Conservation (phyloP, 1,140 invertebrate species). For the Drosophila miranda region DNA sequence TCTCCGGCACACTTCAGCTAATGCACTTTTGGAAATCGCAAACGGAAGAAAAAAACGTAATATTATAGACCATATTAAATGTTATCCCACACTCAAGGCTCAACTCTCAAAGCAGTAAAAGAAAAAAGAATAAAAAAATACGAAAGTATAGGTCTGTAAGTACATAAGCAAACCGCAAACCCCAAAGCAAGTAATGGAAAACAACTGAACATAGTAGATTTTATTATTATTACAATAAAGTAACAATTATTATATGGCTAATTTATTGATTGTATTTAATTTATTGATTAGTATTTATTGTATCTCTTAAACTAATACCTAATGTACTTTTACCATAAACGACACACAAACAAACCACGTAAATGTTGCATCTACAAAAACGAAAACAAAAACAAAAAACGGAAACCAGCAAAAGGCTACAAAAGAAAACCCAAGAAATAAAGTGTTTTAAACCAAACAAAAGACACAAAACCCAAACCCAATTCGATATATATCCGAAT, state of each 20-base stretch:
- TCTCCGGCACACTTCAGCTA: not conserved
- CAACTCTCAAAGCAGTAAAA: conserved; percentile 24
- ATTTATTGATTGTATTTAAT: conserved; percentile 76
- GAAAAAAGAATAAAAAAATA: conserved; percentile 19
- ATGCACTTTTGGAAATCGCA: too few relatives aligned
- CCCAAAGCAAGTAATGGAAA: conserved; percentile 36
- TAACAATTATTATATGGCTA: conserved; percentile 53
- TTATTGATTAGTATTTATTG: conserved; percentile 81
- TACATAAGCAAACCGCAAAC: conserved; percentile 20
- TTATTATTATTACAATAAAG: conserved; percentile 47
- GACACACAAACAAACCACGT: conserved; percentile 28
- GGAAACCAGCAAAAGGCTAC: conserved; percentile 53
- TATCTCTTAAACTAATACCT: conserved; percentile 62
- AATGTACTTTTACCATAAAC: conserved; percentile 76
- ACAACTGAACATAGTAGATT: conserved; percentile 74
- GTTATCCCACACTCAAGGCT: not conserved
- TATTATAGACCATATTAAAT: too few relatives aligned
- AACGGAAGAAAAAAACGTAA: too few relatives aligned
- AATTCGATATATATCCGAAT: conserved; percentile 10
- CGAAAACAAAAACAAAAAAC: conserved; percentile 31
- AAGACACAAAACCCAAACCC: not conserved
- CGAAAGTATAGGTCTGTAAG: conserved; percentile 44
- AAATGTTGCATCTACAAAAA: conserved; percentile 44
- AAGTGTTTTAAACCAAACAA: conserved; percentile 77
- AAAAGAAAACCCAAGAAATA: conserved; percentile 70